Evolutionary conservation across 2,797 vertebrate genomes (phyloP).

Genomic region (Zenarchopterus dispar): DNA sequence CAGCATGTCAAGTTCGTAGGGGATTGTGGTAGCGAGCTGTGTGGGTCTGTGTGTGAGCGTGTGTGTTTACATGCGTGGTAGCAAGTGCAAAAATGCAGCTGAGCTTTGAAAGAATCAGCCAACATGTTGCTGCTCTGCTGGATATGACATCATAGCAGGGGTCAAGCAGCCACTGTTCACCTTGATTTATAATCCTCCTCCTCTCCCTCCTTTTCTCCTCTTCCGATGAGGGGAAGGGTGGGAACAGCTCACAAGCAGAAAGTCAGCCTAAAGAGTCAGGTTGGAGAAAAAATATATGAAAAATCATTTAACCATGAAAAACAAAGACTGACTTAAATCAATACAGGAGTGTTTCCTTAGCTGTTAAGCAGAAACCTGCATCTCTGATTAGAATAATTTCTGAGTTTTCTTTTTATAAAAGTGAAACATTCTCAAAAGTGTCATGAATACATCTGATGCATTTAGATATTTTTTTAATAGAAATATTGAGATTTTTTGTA

Average conservation of each 20-base stretch:
- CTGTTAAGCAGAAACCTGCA: too few species aligned
- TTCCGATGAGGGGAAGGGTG: conserved; percentile 33
- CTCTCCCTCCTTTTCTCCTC: conserved; percentile 33
- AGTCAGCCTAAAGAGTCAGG: conserved; percentile 22
- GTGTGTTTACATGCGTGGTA: conserved; percentile 30
- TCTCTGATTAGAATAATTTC: too few species aligned
- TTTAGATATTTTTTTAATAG: too few species aligned
- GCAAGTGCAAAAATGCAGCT: conserved; percentile 36
- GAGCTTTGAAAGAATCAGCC: conserved; percentile 60
- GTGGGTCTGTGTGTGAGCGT: conserved; percentile 11
- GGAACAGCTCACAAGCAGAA: conserved; percentile 35
- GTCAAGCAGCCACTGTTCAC: conserved; percentile 83
- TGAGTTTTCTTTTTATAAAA: too few species aligned
- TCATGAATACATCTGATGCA: too few species aligned
- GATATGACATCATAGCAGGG: conserved; percentile 82
- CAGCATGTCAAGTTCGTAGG: conserved; percentile 51
- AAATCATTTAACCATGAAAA: conserved; percentile 59
- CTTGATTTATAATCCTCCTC: conserved; percentile 81
- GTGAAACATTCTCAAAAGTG: too few species aligned
- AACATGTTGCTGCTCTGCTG: conserved; percentile 76
- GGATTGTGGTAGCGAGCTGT: conserved; percentile 22
- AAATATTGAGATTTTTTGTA: too few species aligned
- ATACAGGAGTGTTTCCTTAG: too few species aligned
- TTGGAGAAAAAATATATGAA: conserved; percentile 31
- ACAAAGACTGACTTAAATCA: conserved; percentile 28